These are phyloP conservation scores for Gonocerus acuteangulatus DNA, from an alignment of 2,888 invertebrate genomes.

Conservation along the genomic window DNA sequence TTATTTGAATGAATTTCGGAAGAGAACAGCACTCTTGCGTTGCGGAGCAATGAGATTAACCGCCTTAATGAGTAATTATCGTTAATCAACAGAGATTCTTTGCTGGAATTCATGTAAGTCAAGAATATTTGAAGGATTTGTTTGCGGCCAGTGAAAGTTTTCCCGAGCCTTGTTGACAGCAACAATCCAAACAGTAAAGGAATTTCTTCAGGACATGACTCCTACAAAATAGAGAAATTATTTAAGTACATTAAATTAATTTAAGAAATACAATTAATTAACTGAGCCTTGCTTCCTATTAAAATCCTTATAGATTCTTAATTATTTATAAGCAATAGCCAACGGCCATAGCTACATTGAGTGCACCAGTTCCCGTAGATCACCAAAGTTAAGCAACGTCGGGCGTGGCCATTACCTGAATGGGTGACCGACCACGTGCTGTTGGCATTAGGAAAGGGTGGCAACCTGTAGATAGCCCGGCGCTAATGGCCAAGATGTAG, in stretches of 20 bases:
- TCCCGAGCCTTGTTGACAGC: constrained; percentile 7
- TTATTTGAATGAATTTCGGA: constrained; percentile 12
- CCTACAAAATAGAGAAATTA: too few relatives aligned
- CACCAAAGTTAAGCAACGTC: too few relatives aligned
- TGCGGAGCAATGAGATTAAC: not conserved
- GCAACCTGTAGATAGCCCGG: too few relatives aligned
- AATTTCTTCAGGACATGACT: constrained; percentile 8
- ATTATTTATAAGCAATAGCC: too few relatives aligned
- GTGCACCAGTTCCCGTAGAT: too few relatives aligned
- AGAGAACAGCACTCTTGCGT: not conserved
- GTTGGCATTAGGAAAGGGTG: too few relatives aligned
- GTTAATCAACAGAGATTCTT: not conserved
- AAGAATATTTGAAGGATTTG: constrained; percentile 6
- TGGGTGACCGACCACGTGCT: too few relatives aligned
- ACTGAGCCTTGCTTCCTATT: too few relatives aligned
- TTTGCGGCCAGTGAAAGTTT: constrained; percentile 7
- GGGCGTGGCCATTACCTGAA: too few relatives aligned
- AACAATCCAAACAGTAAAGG: constrained; percentile 11
- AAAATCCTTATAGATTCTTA: too few relatives aligned
- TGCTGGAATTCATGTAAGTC: not conserved
- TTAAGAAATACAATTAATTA: not conserved
- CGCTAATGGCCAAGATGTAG: too few relatives aligned
- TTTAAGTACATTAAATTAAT: not conserved
- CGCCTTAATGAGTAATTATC: constrained; percentile 2
- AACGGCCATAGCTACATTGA: too few relatives aligned